Evolutionary conservation across 2,888 invertebrate species (phyloP).

Genomic region (Herminia tarsipennalis): DNA sequence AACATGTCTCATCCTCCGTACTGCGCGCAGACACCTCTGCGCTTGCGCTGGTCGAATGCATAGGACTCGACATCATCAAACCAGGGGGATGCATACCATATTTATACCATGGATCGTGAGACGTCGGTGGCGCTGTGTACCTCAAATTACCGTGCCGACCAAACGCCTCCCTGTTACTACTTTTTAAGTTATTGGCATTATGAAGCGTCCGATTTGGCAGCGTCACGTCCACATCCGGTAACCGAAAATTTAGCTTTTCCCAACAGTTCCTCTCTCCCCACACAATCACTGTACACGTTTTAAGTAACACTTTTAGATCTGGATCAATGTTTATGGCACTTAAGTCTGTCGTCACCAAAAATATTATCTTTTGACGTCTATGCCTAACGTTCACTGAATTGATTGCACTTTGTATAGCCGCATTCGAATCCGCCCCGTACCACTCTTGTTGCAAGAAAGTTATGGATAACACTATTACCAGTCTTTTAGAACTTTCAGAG

Average conservation of each 20-base stretch:
- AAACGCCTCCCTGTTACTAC: conserved; percentile 78
- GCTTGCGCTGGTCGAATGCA: conserved; percentile 85
- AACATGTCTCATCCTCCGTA: conserved; percentile 87
- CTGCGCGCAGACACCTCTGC: conserved; percentile 87
- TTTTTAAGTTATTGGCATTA: conserved; percentile 79
- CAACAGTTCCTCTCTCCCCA: conserved; percentile 95
- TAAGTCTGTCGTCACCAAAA: conserved; percentile 83
- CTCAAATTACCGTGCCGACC: conserved; percentile 81
- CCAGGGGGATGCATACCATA: conserved; percentile 82
- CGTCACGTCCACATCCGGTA: conserved; percentile 90
- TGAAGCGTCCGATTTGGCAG: conserved; percentile 85
- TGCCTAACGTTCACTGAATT: conserved; percentile 88
- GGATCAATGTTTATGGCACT: conserved; percentile 89
- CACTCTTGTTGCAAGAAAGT: conserved; percentile 94
- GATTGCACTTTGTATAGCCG: conserved; percentile 91
- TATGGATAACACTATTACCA: conserved; percentile 92
- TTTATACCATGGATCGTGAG: conserved; percentile 83
- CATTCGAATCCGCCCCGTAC: conserved; percentile 92
- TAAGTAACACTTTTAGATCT: conserved; percentile 89
- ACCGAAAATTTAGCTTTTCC: conserved; percentile 93
- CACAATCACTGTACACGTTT: conserved; percentile 90
- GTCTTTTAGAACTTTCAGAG: conserved; percentile 88
- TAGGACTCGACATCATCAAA: conserved; percentile 87
- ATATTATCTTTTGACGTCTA: conserved; percentile 86
- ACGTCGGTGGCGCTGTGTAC: conserved; percentile 82